Conservation (phyloP, 2,797 vertebrate species). For the Acropternis orthonyx region DNA sequence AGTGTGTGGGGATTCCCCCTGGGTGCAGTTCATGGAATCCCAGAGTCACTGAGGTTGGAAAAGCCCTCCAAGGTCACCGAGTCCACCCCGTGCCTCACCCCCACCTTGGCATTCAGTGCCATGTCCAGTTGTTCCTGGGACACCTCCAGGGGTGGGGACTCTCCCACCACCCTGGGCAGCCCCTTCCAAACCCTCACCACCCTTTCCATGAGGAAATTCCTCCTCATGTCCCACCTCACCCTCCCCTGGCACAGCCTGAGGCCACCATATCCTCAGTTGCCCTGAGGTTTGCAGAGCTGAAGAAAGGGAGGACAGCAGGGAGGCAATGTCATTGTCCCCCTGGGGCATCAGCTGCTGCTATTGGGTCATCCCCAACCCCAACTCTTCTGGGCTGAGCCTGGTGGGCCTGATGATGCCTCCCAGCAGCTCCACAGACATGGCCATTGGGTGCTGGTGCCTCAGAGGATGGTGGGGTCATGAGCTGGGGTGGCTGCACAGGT, state of each 20-base stretch:
- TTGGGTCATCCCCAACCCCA: rapidly evolving
- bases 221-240: rapidly evolving
- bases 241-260: not conserved
- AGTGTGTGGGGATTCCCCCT: rapidly evolving
- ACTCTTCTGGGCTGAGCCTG: rapidly evolving
- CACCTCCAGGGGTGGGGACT: not conserved
- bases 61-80: not conserved
- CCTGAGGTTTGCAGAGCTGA: not conserved
- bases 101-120: rapidly evolving
- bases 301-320: not conserved
- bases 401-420: not conserved
- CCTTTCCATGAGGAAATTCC: not conserved
- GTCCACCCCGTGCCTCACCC: not conserved
- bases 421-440: not conserved
- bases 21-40: not conserved
- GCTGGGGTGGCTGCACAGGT: not conserved
- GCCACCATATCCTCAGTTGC: not conserved
- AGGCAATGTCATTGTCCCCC: rapidly evolving
- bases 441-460: not conserved
- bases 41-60: not conserved
- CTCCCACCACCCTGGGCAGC: not conserved
- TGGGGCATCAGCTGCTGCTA: rapidly evolving
- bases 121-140: rapidly evolving
- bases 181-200: not conserved
- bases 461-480: not conserved